A percentile compares a stretch with the other conserved stretches of the same genome.
These are phyloP conservation scores for Gracilinanus agilis DNA, from an alignment of 2,113 vertebrate species.

Conservation along the genomic window DNA sequence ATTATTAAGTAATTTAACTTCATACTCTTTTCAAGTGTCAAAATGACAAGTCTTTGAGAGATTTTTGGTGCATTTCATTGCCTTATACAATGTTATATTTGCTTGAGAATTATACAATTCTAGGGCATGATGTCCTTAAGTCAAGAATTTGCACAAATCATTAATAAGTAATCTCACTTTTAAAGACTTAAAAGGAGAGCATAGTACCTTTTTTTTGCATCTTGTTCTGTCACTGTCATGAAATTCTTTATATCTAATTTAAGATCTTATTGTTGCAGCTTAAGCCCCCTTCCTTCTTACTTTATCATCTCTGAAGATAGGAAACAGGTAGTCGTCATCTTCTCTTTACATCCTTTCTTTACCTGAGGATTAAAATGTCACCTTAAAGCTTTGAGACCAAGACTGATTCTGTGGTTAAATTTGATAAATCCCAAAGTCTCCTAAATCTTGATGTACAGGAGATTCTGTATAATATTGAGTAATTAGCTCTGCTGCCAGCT, in stretches of 20 bases:
- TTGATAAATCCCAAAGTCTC: not conserved
- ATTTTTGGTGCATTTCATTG: not conserved
- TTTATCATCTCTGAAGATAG: not conserved
- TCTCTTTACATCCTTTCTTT: slow-evolving; percentile 6
- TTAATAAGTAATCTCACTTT: slow-evolving; percentile 29
- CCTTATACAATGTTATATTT: slow-evolving; percentile 9
- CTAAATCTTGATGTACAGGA: not conserved
- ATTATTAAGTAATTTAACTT: not conserved
- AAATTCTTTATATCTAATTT: slow-evolving; percentile 32
- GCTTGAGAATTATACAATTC: slow-evolving; percentile 45
- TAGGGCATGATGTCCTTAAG: slow-evolving; percentile 37
- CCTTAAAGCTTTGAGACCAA: slow-evolving; percentile 16
- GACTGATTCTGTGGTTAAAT: slow-evolving; percentile 23
- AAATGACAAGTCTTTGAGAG: slow-evolving; percentile 14
- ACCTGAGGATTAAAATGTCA: slow-evolving; percentile 18
- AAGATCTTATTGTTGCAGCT: not conserved
- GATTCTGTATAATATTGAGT: not conserved
- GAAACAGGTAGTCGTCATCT: not conserved
- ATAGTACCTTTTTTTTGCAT: slow-evolving; percentile 14
- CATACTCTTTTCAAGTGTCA: slow-evolving; percentile 31
- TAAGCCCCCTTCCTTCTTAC: not conserved
- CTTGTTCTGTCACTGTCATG: slow-evolving; percentile 41
- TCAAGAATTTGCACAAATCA: slow-evolving; percentile 29
- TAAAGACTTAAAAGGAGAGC: slow-evolving; percentile 24
- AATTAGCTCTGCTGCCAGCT: slow-evolving; percentile 39